phyloP scores from a whole-genome alignment of 2,888 invertebrate genomes.

The Tiliacea citrago region DNA sequence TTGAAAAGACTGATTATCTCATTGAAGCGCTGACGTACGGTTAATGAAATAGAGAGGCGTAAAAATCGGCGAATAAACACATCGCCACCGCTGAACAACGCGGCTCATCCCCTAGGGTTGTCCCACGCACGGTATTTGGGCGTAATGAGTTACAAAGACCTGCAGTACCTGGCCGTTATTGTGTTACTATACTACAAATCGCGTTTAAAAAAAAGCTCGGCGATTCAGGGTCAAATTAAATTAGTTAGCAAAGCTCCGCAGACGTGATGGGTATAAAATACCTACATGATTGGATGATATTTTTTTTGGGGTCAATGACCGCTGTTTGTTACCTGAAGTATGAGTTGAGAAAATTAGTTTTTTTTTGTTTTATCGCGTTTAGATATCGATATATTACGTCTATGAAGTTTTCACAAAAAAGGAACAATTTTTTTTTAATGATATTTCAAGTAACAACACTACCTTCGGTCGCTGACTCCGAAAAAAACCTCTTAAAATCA shows the following conservation, averaged over 20 bases:
- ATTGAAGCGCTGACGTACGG: constrained; percentile 23
- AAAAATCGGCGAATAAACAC: constrained; percentile 61
- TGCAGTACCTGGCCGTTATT: no score
- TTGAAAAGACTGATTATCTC: constrained; percentile 30
- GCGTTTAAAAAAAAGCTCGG: background rate
- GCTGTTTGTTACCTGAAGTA: no score
- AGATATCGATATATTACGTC: no score
- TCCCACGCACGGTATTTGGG: constrained; percentile 3
- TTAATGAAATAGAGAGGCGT: constrained; percentile 57
- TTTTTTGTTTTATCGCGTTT: background rate
- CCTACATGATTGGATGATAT: no score
- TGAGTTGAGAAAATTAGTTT: no score
- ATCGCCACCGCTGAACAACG: constrained; percentile 67
- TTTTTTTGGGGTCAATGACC: no score
- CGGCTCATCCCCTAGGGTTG: constrained; percentile 72
- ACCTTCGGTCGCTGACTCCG: no score
- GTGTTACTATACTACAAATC: background rate
- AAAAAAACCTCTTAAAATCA: no score
- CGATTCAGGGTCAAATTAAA: background rate
- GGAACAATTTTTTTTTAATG: no score
- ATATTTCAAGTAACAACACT: no score
- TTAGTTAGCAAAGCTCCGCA: background rate
- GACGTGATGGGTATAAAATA: no score
- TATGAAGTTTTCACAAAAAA: no score
- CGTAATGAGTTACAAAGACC: background rate